These are phyloP conservation scores for Margaritifera margaritifera DNA, from an alignment of 2,888 invertebrate species.

Conservation along the genomic window DNA sequence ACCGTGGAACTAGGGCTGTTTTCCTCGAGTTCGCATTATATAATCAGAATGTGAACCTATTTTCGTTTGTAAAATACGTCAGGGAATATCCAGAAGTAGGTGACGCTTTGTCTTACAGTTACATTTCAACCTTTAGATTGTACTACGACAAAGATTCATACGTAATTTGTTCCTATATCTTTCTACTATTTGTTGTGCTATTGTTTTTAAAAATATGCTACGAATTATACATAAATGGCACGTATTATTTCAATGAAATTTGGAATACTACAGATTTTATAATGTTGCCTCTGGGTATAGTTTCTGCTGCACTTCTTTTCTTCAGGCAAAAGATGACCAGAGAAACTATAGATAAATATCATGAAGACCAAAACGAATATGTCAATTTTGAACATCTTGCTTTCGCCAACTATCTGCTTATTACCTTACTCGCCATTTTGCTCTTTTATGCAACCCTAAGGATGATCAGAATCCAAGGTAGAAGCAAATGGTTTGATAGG, in stretches of 20 bases:
- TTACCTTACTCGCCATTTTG: constrained; percentile 3
- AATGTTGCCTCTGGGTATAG: neutral
- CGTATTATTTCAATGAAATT: neutral
- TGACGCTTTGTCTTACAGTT: constrained; percentile 1
- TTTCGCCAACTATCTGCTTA: constrained; percentile 5
- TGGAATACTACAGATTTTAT: constrained; percentile 6
- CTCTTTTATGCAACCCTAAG: constrained; percentile 2
- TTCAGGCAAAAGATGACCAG: neutral
- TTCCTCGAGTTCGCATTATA: no score
- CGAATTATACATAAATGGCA: neutral
- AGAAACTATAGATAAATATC: constrained; percentile 1
- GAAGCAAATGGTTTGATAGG: constrained; percentile 1
- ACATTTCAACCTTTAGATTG: constrained; percentile 13
- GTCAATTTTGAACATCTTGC: constrained; percentile 11
- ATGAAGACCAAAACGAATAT: neutral
- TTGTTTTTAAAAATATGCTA: neutral
- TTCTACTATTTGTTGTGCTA: neutral
- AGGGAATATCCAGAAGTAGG: constrained; percentile 13
- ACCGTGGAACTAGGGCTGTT: no score
- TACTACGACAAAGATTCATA: constrained; percentile 12
- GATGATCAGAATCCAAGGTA: constrained; percentile 4
- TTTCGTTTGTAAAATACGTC: constrained; percentile 6
- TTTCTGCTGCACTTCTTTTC: neutral
- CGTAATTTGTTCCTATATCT: constrained; percentile 7
- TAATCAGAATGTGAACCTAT: no score